phyloP scores from a whole-genome alignment of 2,797 vertebrate genomes.

The Hypotaenidia philippensis region DNA sequence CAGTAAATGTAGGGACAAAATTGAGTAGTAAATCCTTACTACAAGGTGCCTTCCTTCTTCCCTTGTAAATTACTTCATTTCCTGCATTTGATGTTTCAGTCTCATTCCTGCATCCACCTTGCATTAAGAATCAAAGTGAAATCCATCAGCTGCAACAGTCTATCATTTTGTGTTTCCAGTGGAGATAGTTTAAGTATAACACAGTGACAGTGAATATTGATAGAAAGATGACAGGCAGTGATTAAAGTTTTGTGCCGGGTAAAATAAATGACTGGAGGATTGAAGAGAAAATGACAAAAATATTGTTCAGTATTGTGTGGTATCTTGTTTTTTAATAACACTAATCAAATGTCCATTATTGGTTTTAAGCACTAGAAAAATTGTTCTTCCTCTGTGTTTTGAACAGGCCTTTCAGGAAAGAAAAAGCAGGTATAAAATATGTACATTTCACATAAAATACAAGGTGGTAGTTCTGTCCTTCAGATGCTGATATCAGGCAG shows the following conservation, averaged over 20 bases:
- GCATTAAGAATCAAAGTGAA: conserved; percentile 53
- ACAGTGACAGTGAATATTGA: conserved; percentile 71
- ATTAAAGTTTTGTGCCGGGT: conserved; percentile 71
- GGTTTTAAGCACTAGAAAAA: conserved; percentile 62
- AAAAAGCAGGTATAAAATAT: conserved; percentile 29
- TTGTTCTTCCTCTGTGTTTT: conserved; percentile 48
- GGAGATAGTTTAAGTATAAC: conserved; percentile 74
- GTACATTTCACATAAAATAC: neutral
- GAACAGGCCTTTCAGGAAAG: neutral
- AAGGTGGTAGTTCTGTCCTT: conserved; percentile 24
- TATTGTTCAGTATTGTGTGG: conserved; percentile 25
- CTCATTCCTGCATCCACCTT: neutral
- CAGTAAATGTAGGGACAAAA: conserved; percentile 44
- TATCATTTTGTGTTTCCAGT: conserved; percentile 71
- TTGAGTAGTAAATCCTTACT: conserved; percentile 66
- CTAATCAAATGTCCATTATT: conserved; percentile 71
- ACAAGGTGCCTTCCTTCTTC: conserved; percentile 46
- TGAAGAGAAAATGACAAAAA: conserved; percentile 66
- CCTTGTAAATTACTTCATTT: conserved; percentile 67
- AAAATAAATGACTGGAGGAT: conserved; percentile 61
- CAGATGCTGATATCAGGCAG: neutral
- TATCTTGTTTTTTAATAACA: conserved; percentile 68
- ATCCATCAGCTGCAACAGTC: conserved; percentile 50
- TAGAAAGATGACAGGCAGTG: conserved; percentile 73
- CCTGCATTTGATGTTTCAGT: neutral